phyloP scores from a whole-genome alignment of 1,140 invertebrate genomes.

The Yoshiicerus persimilis region DNA sequence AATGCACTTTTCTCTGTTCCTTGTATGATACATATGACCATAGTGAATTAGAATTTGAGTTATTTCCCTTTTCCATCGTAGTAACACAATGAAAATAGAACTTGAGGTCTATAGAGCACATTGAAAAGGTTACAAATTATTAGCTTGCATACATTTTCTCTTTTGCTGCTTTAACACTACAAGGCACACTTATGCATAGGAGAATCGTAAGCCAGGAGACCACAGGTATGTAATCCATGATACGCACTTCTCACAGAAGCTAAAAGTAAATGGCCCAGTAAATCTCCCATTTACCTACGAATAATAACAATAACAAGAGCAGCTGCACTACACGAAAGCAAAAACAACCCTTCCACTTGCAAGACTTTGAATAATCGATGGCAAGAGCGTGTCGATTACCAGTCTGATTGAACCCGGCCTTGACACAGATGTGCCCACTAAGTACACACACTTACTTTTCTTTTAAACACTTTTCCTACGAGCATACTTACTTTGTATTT shows the following conservation, averaged over 20 bases:
- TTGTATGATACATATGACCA: not conserved
- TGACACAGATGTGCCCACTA: conserved; percentile 22
- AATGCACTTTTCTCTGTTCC: not conserved
- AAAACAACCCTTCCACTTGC: conserved; percentile 21
- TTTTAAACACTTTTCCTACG: not conserved
- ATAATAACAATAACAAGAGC: conserved; percentile 20
- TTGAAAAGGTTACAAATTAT: not conserved
- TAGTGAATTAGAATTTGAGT: not conserved
- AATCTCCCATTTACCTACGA: conserved; percentile 18
- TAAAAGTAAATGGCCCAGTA: conserved; percentile 22
- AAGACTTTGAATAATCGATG: conserved; percentile 22
- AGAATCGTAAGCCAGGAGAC: not conserved
- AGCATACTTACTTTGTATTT: not conserved
- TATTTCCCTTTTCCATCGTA: not conserved
- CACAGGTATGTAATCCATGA: not conserved
- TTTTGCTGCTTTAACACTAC: not conserved
- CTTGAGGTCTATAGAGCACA: not conserved
- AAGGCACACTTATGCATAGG: not conserved
- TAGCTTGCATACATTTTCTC: not conserved
- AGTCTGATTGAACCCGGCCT: conserved; percentile 20
- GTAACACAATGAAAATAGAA: not conserved
- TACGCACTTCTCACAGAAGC: not conserved
- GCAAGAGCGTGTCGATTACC: conserved; percentile 14
- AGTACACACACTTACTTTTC: conserved; percentile 22
- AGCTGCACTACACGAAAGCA: not conserved